Conservation (phyloP, 1,140 invertebrate species). For the Apocrypta bakeri region DNA sequence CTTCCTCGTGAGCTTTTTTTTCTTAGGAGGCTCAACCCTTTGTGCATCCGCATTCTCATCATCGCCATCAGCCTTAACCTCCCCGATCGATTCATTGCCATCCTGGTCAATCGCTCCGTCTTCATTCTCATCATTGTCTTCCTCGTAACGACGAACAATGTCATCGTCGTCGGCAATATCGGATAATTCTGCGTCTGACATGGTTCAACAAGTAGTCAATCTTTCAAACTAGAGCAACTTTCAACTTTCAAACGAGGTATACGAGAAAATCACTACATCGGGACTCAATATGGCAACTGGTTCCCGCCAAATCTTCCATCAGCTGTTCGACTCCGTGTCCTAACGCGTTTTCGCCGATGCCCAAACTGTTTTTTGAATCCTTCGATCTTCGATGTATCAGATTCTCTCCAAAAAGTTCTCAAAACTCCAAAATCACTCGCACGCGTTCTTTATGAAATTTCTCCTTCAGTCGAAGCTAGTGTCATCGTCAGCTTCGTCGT, state of each 20-base stretch:
- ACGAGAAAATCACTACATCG: background rate
- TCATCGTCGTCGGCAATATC: constrained; percentile 55
- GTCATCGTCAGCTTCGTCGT: constrained; percentile 16
- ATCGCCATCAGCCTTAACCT: constrained; percentile 53
- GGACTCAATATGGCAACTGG: background rate
- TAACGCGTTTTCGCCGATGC: background rate
- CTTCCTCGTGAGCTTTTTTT: constrained; percentile 74
- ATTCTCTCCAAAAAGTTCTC: background rate
- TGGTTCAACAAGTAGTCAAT: background rate
- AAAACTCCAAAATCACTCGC: background rate
- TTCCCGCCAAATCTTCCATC: constrained; percentile 41
- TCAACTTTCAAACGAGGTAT: background rate
- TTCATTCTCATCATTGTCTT: constrained; percentile 37
- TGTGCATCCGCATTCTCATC: constrained; percentile 30
- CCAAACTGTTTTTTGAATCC: background rate
- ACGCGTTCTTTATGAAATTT: background rate
- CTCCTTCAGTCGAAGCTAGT: constrained; percentile 35
- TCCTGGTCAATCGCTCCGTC: constrained; percentile 43
- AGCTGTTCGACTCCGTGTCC: constrained; percentile 18
- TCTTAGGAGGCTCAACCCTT: constrained; percentile 51
- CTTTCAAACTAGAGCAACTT: background rate
- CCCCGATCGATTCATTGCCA: constrained; percentile 25
- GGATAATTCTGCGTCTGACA: constrained; percentile 44
- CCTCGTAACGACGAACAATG: constrained; percentile 59
- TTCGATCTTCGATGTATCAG: background rate